These are phyloP conservation scores for Eremobia ochroleuca DNA, from an alignment of 2,888 invertebrate genomes.

Conservation along the genomic window DNA sequence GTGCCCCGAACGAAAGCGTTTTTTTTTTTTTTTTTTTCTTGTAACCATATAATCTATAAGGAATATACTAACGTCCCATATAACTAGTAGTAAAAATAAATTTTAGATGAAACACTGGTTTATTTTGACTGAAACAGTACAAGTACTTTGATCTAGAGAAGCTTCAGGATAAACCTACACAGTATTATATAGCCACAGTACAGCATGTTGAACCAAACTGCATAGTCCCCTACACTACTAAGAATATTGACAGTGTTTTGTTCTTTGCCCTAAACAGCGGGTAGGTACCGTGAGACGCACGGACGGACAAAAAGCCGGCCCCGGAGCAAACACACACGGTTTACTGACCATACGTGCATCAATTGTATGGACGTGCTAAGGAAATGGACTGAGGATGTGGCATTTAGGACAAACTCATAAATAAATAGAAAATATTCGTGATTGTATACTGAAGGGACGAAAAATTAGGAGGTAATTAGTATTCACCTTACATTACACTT, in stretches of 20 bases:
- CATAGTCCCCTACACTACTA: constrained; percentile 22
- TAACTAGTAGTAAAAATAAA: not conserved
- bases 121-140: not conserved
- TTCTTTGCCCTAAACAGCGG: constrained; percentile 64
- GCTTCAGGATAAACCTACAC: not conserved
- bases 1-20: too few species aligned
- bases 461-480: not conserved
- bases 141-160: not conserved
- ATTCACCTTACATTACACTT: too few species aligned
- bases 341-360: constrained; percentile 84
- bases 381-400: constrained; percentile 66
- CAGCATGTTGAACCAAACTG: constrained; percentile 23
- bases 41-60: not conserved
- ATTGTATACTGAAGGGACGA: not conserved
- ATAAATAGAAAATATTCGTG: not conserved
- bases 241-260: constrained; percentile 64
- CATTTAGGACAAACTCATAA: constrained; percentile 10
- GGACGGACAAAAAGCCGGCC: constrained; percentile 80
- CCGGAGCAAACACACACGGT: constrained; percentile 77
- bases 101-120: too few species aligned
- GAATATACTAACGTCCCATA: too few species aligned
- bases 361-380: constrained; percentile 43
- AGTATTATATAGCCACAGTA: not conserved
- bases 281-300: constrained; percentile 74
- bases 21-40: not conserved